Evolutionary conservation across 2,113 vertebrate species (phyloP), one percentile per base, ranked within the genome.

Genomic region (Narcine bancroftii): DNA sequence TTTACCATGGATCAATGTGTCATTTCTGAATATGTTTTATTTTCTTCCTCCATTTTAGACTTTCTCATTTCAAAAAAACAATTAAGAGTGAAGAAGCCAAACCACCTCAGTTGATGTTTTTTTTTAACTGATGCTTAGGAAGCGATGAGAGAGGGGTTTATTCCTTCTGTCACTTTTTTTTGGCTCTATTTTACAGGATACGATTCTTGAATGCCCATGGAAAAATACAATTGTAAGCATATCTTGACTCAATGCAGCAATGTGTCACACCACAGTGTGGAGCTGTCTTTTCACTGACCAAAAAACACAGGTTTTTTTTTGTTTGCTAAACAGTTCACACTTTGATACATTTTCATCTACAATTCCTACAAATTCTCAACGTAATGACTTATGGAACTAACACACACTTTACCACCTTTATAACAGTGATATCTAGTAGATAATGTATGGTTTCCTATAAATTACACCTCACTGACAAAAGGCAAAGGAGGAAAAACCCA

Each of bases 241-340:
- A 33, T 4, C 53, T 17, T 19, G 50, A 53, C 5, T 15, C 81
- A 60, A 2, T 87, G 81, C 81, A 87, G 53, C 53, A 60, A 13
- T 87, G n/a, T 36, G 53, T 60, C 60, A 2, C 36, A 19, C 81
- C 81, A 87, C 53, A 60, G 53, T 87, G 81, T 87, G 81, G 81
- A 36, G 81, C 81, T 87, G 60, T 87, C 81, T 13, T 87, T 87
- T 87, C 81, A 63, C 81, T 36, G 33, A 36, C 17, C 56, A 56
- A 60, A 87, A 53, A 21, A 5, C 13, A 69, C 36, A 33, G 19
- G 5, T 5, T 29, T 6, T 85, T 4, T 15, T 26, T 29, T 29
- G 33, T 11, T 83, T 53, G n/a, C 33, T 56, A 56, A 85, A 56
- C 33, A n/a, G 24, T 56, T 85, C 36, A 5, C 53, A 60, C 33